Evolutionary conservation across 2,888 invertebrate genomes (phyloP).

Genomic region (Nomada ferruginata): DNA sequence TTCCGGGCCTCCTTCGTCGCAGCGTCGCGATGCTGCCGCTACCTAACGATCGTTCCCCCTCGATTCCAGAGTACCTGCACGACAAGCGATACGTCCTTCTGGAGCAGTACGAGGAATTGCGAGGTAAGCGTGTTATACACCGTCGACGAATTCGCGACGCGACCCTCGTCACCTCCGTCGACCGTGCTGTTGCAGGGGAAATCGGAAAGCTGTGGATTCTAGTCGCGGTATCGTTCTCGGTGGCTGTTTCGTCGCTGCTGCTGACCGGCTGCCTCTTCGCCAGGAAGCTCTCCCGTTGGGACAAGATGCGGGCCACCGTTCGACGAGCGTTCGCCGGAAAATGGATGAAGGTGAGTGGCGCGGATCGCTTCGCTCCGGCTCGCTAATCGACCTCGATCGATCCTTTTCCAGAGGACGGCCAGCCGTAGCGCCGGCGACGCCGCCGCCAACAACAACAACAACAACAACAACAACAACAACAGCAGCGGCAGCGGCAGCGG

Average conservation of each 20-base stretch:
- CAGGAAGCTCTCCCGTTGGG: constrained; percentile 68
- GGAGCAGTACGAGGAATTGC: constrained; percentile 67
- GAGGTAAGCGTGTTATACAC: constrained; percentile 70
- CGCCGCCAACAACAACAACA: constrained; percentile 12
- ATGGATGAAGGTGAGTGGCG: constrained; percentile 73
- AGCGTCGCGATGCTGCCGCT: no score
- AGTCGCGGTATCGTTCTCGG: constrained; percentile 64
- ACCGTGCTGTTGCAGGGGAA: constrained; percentile 61
- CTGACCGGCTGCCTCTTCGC: constrained; percentile 67
- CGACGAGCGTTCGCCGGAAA: constrained; percentile 70
- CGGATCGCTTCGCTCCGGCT: no score
- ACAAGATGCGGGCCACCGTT: constrained; percentile 68
- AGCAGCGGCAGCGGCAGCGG: constrained; percentile 39
- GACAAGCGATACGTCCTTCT: constrained; percentile 85
- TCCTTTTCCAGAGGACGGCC: constrained; percentile 2
- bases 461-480: not conserved
- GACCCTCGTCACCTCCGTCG: no score
- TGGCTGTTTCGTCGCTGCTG: constrained; percentile 66
- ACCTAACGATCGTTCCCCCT: not conserved
- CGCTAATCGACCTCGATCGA: not conserved
- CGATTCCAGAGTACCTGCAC: constrained; percentile 85
- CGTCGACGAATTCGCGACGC: no score
- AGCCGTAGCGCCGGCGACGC: not conserved
- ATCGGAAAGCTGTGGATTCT: constrained; percentile 65
- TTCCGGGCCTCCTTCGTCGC: not conserved